These are phyloP conservation scores for Epinephelus coioides DNA, from an alignment of 2,797 vertebrate species.

Conservation along the genomic window DNA sequence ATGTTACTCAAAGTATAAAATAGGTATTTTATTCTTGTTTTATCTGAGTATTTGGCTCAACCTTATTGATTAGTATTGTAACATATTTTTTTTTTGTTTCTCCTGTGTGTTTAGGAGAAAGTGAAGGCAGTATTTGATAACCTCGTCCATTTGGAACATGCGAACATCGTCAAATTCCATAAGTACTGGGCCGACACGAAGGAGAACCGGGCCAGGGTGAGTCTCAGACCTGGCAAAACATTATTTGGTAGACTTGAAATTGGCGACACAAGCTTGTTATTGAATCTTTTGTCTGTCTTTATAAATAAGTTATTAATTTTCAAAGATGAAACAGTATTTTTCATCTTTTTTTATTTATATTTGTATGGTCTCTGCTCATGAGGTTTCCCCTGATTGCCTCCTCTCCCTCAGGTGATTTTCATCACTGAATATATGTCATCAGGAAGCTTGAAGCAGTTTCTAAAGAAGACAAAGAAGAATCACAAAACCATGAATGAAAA, in stretches of 20 bases:
- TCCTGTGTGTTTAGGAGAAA: conserved; percentile 89
- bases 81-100: conserved; percentile 17
- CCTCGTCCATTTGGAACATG: conserved; percentile 97
- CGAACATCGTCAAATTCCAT: conserved; percentile 99
- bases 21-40: too few relatives aligned
- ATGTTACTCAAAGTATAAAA: too few relatives aligned
- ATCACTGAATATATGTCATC: conserved; percentile 99
- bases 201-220: conserved; percentile 96
- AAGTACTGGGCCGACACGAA: conserved; percentile 98
- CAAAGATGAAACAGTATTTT: not conserved
- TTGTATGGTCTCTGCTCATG: not conserved
- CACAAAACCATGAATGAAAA: conserved; percentile 99
- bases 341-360: not conserved
- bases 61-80: not conserved
- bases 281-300: not conserved
- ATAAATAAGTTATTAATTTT: not conserved
- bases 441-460: conserved; percentile 97
- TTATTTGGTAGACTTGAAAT: not conserved
- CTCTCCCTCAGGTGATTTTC: conserved; percentile 93
- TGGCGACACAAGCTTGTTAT: not conserved
- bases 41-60: too few relatives aligned
- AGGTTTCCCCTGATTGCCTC: conserved; percentile 10
- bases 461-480: conserved; percentile 99
- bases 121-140: conserved; percentile 98
- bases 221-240: conserved; percentile 46